Evolutionary conservation across 2,113 vertebrate genomes (phyloP), one percentile per base, ranked within the genome.

Genomic region (Syngnathus scovelli): DNA sequence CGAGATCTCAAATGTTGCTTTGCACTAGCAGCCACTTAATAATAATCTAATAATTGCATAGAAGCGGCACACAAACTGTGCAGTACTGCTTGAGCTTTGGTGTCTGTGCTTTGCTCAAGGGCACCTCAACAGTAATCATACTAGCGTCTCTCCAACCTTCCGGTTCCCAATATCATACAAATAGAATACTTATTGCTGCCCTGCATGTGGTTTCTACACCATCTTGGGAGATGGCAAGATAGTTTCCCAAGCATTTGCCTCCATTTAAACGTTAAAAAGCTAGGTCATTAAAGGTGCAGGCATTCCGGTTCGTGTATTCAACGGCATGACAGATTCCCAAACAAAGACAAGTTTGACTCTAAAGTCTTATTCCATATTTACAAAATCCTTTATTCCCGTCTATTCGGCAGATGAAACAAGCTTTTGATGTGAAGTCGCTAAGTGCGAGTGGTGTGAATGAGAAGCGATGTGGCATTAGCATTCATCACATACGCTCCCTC

Each of bases 391-490:
- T 79, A 72, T 81, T 81, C 71, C 48, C 43, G 69, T 67, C 78
- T 62, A 78, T 72, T 75, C 68, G 15, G 19, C 70, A 66, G 79
- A 85, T 85, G 76, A 83, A 85, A 85, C 77, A 16, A 49, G 64
- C 72, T 65, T 85, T 87, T 86, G 83, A 85, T 83, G 81, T 82
- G 1, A 71, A 78, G 74, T 78, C 68, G 71, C 75, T 84, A 80
- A 83, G 71, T 79, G 67, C 72, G 70, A 75, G 49, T 79, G 78
- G 78, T 86, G 66, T 77, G 80, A 83, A 82, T 82, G 74, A 82
- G 77, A 61, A 72, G 70, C 55, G 65, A 70, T 76, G 67, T 15
- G 60, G 68, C 82, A 85, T 87, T 83, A 85, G 81, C 60, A 87
- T 84, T 83, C 84, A 70, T 77, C 64, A 11, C 68, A 62, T 74